Base-by-base conservation (phyloP, 1,140 invertebrate species). In the Melanaphis sacchari region DNA sequence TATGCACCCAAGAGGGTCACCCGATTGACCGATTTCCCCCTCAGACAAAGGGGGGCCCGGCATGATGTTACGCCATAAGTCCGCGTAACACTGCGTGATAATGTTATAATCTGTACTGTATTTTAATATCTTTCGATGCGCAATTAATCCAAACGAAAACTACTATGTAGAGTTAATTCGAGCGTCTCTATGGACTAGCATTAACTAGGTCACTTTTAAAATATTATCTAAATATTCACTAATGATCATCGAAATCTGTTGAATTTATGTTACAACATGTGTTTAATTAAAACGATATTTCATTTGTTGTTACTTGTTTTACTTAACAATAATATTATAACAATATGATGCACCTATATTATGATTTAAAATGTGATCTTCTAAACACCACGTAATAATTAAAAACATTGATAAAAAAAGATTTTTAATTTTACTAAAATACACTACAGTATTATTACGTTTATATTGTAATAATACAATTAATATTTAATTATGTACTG, bases 1-100 rank as follows among this genome's bases (percentile, higher is more conserved):
- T 85, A 82, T 49, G 91, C 24, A 31, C 91, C 43, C 91, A 52
- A 93, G 46, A 81, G 91, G 90, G 91, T 85, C 91, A 93, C 46
- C 91, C 36, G 90, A 49, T 93, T 49, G 91, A 38, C 40, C 76
- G 91, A 49, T 52, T 82, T 84, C 76, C 91, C 76, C 46, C 36
- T 49, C 91, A 46, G 91, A 49, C 66, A 40, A 18, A 40, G 8
- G 36, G 36, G n/a, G 22, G 15, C 88, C 36, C 31, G 49, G 6
- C 46, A 31, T 40, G 36, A 40, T 66, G 38, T 54, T 66, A 31
- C 54, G 26, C 89, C 89, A 26, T n/a, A n/a, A 11, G 11, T n/a
- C 59, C 0, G 31, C 31, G 31, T 66, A 66, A 66, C 15, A 66
- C 31, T 15, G 15, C 59, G 31, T 66, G 31, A 66, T 66, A 66